These are phyloP conservation scores for Turnix velox DNA, from an alignment of 2,113 vertebrate genomes.

Conservation along the genomic window DNA sequence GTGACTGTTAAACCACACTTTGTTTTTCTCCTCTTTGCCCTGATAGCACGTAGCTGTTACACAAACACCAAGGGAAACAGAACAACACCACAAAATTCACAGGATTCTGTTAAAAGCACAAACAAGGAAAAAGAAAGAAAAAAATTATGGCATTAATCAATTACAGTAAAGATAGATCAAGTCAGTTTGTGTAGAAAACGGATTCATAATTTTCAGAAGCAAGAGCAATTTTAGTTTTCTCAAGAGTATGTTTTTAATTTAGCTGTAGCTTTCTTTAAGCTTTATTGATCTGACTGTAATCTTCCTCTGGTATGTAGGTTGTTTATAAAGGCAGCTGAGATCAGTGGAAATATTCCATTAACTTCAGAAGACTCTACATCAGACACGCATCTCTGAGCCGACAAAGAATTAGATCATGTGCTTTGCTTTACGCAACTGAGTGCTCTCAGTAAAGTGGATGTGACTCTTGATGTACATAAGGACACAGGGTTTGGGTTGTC, in stretches of 20 bases:
- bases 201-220: not conserved
- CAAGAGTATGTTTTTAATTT: not conserved
- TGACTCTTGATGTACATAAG: not conserved
- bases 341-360: slow-evolving; percentile 23
- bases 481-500: not conserved
- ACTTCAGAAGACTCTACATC: not conserved
- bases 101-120: not conserved
- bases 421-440: not conserved
- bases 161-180: not conserved
- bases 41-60: not conserved
- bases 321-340: not conserved
- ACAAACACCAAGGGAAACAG: not conserved
- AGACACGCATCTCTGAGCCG: not conserved
- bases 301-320: not conserved
- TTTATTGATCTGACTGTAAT: not conserved
- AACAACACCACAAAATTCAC: not conserved
- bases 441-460: not conserved
- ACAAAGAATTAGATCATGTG: not conserved
- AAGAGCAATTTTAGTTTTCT: not conserved
- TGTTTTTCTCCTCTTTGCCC: not conserved
- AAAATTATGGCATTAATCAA: not conserved
- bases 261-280: not conserved
- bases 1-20: not conserved
- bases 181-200: not conserved
- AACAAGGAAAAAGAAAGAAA: not conserved